Conservation (phyloP, 2,797 vertebrate species). For the Orientallactaga sibirica region DNA sequence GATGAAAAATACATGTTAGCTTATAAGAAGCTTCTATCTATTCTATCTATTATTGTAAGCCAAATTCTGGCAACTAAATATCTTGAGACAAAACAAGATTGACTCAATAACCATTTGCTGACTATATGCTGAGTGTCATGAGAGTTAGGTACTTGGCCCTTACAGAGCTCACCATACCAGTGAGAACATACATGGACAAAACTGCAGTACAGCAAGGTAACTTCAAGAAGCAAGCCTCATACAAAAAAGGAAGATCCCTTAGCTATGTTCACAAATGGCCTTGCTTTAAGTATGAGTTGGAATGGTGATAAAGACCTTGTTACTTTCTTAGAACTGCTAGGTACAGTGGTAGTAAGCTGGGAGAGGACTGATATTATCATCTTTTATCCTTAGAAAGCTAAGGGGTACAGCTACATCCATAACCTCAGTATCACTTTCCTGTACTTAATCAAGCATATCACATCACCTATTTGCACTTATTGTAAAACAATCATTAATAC, state of each 20-base stretch:
- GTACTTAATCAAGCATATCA: not conserved
- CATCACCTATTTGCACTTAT: slow-evolving; percentile 1
- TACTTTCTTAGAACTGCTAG: not conserved
- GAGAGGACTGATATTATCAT: not conserved
- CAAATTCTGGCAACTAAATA: slow-evolving; percentile 40
- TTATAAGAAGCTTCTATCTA: slow-evolving; percentile 52
- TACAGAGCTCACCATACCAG: not conserved
- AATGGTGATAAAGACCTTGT: not conserved
- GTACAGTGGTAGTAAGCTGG: too few species aligned
- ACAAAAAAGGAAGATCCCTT: not conserved
- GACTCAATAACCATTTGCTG: slow-evolving; percentile 47
- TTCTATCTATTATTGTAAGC: slow-evolving; percentile 42
- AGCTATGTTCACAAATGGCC: not conserved
- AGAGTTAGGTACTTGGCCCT: not conserved
- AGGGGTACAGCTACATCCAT: not conserved
- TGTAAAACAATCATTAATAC: slow-evolving; percentile 59
- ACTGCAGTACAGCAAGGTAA: not conserved
- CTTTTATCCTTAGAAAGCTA: not conserved
- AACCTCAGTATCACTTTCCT: not conserved
- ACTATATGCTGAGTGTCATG: not conserved
- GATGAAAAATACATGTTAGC: not conserved
- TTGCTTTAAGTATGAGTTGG: not conserved
- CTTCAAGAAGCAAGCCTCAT: not conserved
- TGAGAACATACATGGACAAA: not conserved
- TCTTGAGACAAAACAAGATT: slow-evolving; percentile 49